phyloP scores from a whole-genome alignment of 2,888 invertebrate genomes.

The Exocentrus adspersus region DNA sequence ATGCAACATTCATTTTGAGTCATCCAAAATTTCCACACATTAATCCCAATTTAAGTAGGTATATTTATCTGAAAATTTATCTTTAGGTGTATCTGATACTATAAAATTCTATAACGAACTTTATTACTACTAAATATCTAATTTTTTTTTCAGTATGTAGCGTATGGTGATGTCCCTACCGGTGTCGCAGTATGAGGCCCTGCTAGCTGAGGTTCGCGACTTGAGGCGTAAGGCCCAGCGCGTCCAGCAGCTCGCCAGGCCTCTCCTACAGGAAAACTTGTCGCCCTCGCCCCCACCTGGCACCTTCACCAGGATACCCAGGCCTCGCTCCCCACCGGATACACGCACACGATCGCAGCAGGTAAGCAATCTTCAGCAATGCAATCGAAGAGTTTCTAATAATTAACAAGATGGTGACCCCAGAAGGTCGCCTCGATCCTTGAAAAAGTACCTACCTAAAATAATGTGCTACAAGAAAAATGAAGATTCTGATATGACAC shows the following conservation, averaged over 20 bases:
- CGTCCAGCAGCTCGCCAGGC: slow-evolving; percentile 65
- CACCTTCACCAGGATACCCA: slow-evolving; percentile 15
- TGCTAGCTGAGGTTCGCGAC: slow-evolving; percentile 69
- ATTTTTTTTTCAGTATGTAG: slow-evolving; percentile 48
- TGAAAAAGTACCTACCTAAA: neutral
- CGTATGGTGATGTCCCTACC: slow-evolving; percentile 67
- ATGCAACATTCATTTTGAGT: too few relatives aligned
- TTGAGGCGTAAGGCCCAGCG: slow-evolving; percentile 69
- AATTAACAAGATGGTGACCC: too few relatives aligned
- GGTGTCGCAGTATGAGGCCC: slow-evolving; percentile 71
- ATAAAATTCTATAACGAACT: neutral
- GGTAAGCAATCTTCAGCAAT: too few relatives aligned
- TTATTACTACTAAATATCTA: neutral
- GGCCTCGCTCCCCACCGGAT: slow-evolving; percentile 8
- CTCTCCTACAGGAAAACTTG: slow-evolving; percentile 45
- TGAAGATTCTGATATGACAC: neutral
- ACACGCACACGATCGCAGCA: neutral
- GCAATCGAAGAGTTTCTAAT: too few relatives aligned
- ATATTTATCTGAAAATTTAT: too few relatives aligned
- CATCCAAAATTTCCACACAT: too few relatives aligned
- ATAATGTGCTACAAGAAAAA: too few relatives aligned
- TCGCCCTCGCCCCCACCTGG: neutral
- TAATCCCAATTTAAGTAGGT: too few relatives aligned
- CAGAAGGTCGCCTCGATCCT: too few relatives aligned
- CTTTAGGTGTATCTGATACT: too few relatives aligned